Evolutionary conservation across 2,888 invertebrate genomes (phyloP).

Genomic region (Venusia cambrica): DNA sequence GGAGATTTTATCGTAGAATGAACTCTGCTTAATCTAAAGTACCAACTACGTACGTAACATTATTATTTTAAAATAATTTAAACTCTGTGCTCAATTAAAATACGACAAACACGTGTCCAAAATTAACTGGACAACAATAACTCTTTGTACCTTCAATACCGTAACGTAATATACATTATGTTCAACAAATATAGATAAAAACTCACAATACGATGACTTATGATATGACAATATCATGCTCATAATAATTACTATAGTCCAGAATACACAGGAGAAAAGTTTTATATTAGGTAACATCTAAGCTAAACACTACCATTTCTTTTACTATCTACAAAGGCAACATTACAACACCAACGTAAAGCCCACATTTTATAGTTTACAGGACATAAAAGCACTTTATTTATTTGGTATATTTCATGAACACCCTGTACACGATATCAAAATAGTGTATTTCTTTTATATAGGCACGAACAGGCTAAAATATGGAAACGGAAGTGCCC

Average conservation of each 20-base stretch:
- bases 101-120: conserved; percentile 13
- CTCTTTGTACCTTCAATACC: conserved; percentile 18
- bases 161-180: no score
- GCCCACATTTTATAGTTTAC: conserved; percentile 36
- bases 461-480: conserved; percentile 72
- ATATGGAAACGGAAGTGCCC: conserved; percentile 56
- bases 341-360: conserved; percentile 57
- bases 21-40: conserved; percentile 20
- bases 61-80: conserved; percentile 8
- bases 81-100: conserved; percentile 11
- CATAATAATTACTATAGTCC: conserved; percentile 12
- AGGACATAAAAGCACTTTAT: conserved; percentile 74
- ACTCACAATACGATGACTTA: conserved; percentile 6
- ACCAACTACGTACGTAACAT: conserved; percentile 18
- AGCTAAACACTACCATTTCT: conserved; percentile 17
- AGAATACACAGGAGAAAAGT: conserved; percentile 11
- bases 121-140: conserved; percentile 15
- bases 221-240: conserved; percentile 8
- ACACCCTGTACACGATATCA: conserved; percentile 79
- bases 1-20: conserved; percentile 27
- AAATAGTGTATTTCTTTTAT: conserved; percentile 60
- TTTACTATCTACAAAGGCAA: conserved; percentile 67
- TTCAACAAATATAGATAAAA: conserved; percentile 8
- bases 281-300: no score
- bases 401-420: conserved; percentile 74